phyloP scores from a whole-genome alignment of 2,113 vertebrate genomes.

The human (Homo sapiens) region DNA sequence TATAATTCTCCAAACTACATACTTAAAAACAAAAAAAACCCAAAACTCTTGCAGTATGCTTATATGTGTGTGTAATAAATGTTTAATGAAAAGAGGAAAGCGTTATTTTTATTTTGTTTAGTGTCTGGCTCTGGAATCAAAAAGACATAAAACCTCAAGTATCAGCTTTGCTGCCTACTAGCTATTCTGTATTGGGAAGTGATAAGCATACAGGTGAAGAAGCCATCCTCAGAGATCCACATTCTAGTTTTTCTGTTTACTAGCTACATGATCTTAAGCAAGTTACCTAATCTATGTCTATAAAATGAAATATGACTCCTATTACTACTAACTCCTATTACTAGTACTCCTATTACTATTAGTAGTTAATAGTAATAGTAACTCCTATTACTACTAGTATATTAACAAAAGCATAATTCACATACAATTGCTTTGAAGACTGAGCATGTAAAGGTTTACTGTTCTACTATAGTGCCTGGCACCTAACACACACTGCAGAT shows the following conservation, averaged over 20 bases:
- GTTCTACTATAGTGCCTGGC: background rate
- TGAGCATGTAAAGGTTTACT: background rate
- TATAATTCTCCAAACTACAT: background rate
- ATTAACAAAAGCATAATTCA: background rate
- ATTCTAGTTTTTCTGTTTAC: slow-evolving; percentile 38
- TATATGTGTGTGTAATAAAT: background rate
- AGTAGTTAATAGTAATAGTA: no score
- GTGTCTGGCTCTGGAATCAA: background rate
- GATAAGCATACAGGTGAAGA: background rate
- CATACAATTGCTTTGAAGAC: background rate
- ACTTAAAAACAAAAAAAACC: background rate
- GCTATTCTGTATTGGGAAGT: background rate
- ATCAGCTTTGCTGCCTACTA: background rate
- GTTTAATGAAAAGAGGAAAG: slow-evolving; percentile 12
- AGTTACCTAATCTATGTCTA: background rate
- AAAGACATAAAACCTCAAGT: background rate
- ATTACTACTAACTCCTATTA: background rate
- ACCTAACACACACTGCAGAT: background rate
- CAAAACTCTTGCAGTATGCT: background rate
- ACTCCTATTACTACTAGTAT: background rate
- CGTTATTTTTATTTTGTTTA: slow-evolving; percentile 16
- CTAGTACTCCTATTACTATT: no score
- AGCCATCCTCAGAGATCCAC: background rate
- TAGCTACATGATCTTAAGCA: background rate
- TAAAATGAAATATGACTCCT: background rate